Percentiles rank a stretch among this genome's conserved stretches.
Conservation (phyloP, 2,113 vertebrate species). For the Archocentrus centrarchus region DNA sequence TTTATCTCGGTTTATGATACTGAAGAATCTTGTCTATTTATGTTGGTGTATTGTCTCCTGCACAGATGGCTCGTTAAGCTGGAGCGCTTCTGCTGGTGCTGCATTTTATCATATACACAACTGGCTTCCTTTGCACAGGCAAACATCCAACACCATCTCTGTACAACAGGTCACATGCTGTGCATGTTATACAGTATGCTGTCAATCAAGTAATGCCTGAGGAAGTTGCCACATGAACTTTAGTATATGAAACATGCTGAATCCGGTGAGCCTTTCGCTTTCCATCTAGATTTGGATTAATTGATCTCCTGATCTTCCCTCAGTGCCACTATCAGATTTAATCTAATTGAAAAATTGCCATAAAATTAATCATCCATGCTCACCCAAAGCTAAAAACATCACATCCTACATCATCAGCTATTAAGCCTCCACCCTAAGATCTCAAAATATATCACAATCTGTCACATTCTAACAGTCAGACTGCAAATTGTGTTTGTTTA, state of each 20-base stretch:
- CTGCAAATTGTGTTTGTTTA: background rate
- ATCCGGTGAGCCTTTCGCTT: background rate
- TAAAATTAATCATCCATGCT: background rate
- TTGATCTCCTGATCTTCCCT: slow-evolving; percentile 8
- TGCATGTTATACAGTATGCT: background rate
- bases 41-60: slow-evolving; percentile 22
- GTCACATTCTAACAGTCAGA: background rate
- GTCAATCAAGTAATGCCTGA: background rate
- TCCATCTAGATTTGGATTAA: background rate
- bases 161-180: background rate
- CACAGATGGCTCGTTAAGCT: slow-evolving; percentile 23
- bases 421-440: background rate
- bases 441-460: background rate
- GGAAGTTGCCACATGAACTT: background rate
- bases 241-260: background rate
- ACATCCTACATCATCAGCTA: background rate
- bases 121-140: background rate
- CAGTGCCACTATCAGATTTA: slow-evolving; percentile 3
- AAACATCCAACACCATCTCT: background rate
- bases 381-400: background rate
- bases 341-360: background rate
- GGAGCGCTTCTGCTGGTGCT: slow-evolving; percentile 21
- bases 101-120: slow-evolving; percentile 19
- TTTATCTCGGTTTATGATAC: slow-evolving; percentile 16
- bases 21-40: slow-evolving; percentile 31